Conservation (phyloP, 2,113 vertebrate genomes). For the Cromileptes altivelis region DNA sequence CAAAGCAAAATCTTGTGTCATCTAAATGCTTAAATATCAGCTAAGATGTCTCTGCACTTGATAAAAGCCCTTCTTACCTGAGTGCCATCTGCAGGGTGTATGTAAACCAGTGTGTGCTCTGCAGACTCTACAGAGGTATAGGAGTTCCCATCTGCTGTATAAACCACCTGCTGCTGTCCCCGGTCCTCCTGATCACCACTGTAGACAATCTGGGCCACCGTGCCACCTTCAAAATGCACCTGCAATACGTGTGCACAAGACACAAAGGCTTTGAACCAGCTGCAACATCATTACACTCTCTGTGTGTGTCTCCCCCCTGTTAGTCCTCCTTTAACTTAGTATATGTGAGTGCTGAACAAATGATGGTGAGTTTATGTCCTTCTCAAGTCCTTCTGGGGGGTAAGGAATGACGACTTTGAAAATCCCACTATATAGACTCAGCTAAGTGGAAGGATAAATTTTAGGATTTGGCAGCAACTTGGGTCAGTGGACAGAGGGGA, state of each 20-base stretch:
- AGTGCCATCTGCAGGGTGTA: constrained; percentile 94
- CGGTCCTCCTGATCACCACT: constrained; percentile 92
- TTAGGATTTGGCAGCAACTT: background rate
- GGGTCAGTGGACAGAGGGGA: background rate
- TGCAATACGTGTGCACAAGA: constrained; percentile 64
- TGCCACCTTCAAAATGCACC: constrained; percentile 94
- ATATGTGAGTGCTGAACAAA: background rate
- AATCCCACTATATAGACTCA: background rate
- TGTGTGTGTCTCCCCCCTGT: background rate
- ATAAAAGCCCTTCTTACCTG: constrained; percentile 83
- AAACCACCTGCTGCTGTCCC: constrained; percentile 93
- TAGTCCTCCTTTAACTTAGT: background rate
- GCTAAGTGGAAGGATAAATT: background rate
- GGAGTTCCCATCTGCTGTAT: constrained; percentile 93
- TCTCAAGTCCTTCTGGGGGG: background rate
- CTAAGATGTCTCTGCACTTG: background rate
- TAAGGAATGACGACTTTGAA: background rate
- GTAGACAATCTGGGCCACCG: constrained; percentile 97
- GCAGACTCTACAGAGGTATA: constrained; percentile 96
- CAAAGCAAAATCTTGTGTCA: background rate
- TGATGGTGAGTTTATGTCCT: background rate
- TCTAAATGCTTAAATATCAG: background rate
- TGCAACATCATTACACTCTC: background rate
- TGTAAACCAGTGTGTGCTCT: constrained; percentile 97
- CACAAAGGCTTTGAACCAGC: constrained; percentile 2